These are phyloP conservation scores for Chromoteleia sp. DNA, from an alignment of 2,888 invertebrate genomes.

Conservation along the genomic window DNA sequence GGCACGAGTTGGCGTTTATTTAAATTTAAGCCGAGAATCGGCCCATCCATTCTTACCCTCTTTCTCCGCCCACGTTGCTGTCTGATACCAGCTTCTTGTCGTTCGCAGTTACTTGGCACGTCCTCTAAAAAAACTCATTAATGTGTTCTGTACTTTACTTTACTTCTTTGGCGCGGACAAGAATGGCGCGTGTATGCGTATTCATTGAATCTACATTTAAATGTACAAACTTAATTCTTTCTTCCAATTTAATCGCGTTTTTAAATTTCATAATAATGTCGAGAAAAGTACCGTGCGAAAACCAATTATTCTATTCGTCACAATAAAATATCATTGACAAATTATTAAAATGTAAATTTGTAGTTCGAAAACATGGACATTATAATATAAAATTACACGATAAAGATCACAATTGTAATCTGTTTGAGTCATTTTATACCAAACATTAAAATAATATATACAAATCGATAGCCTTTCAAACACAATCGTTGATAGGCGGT, in stretches of 20 bases:
- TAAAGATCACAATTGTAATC: too few relatives aligned
- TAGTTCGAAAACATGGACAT: too few relatives aligned
- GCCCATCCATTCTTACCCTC: conserved; percentile 67
- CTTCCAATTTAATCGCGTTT: neutral
- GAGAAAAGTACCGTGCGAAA: too few relatives aligned
- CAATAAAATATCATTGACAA: too few relatives aligned
- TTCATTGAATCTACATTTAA: conserved; percentile 42
- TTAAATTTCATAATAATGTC: too few relatives aligned
- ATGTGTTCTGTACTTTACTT: conserved; percentile 77
- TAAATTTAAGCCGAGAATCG: conserved; percentile 82
- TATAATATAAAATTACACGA: too few relatives aligned
- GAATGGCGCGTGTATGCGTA: conserved; percentile 48
- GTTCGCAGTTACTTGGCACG: conserved; percentile 80
- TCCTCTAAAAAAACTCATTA: conserved; percentile 84
- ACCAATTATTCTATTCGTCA: neutral
- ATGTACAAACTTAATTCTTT: conserved; percentile 26
- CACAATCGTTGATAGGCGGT: too few relatives aligned
- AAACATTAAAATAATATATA: too few relatives aligned
- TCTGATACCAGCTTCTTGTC: conserved; percentile 80
- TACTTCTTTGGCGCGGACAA: conserved; percentile 46
- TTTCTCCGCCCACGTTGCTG: conserved; percentile 59
- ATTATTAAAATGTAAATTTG: too few relatives aligned
- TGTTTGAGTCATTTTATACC: too few relatives aligned
- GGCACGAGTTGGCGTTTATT: conserved; percentile 80
- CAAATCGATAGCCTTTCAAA: too few relatives aligned